Evolutionary conservation across 2,797 vertebrate genomes (phyloP), one percentile per base, ranked within the genome.

Genomic region (Silurus lanzhouensis): DNA sequence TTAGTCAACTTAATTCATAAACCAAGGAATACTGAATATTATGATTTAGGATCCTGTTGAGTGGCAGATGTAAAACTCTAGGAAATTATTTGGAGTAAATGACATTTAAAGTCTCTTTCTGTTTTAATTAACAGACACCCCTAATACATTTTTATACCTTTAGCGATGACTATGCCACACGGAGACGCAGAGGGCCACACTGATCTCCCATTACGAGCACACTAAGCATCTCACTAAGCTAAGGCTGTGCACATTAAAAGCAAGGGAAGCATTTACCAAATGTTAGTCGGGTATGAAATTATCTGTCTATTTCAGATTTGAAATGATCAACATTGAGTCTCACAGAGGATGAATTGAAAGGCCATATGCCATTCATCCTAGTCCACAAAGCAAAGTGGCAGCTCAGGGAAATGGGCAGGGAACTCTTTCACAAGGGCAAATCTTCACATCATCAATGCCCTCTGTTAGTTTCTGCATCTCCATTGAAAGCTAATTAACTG

Each of bases 111-210:
- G 88, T 81, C 88, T 88, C 90, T 92, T 91, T 92, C 94, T 93
- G 91, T 93, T 95, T 93, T 94, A 95, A 97, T 96, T 95, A 96
- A 94, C 89, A 89, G 88, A 94, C 92, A 93, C 91, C 91, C 94
- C 94, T 94, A 93, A 96, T 94, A 95, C 93, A 95, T 94, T 92
- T 93, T 92, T 94, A 94, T 83, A 94, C 91, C 92, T 90, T 91
- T 94, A 89, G 92, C 92, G 93, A 70, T 92, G 93, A 93, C 94
- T 92, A 89, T 93, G 89, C 90, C 91, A 92, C 92, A 93, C 86
- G 92, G 92, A 93, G 93, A 92, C 87, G 92, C 90, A 85, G 78
- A 87, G 85, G 88, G 90, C 84, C 84, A 87, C 87, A 91, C 89
- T 90, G 87, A 90, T 83, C 38, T 4, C 27, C 75, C 81, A 80